phyloP scores from a whole-genome alignment of 2,113 vertebrate species.

The Cynoglossus semilaevis region DNA sequence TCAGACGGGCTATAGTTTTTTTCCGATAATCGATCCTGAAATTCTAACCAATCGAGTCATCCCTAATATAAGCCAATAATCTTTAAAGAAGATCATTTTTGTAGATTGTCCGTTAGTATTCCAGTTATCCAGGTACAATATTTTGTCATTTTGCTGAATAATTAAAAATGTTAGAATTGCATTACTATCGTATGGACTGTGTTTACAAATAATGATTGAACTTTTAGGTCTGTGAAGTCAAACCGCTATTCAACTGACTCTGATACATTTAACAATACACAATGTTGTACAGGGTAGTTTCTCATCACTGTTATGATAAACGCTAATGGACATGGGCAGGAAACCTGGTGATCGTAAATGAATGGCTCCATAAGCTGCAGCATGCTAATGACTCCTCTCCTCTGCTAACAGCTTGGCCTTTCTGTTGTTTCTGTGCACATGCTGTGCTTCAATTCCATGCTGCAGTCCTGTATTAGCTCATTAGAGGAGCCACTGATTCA shows the following conservation, averaged over 20 bases:
- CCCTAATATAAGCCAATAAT: too few species aligned
- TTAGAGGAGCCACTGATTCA: neutral
- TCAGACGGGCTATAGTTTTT: too few species aligned
- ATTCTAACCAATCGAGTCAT: too few species aligned
- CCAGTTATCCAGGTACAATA: too few species aligned
- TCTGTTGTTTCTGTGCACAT: neutral
- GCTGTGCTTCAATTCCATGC: neutral
- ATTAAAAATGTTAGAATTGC: too few species aligned
- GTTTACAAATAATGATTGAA: too few species aligned
- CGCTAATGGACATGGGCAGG: conserved; percentile 47
- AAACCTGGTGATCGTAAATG: conserved; percentile 7
- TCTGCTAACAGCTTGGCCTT: conserved; percentile 1
- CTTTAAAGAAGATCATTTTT: too few species aligned
- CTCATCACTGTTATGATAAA: conserved; percentile 57
- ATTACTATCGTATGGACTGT: too few species aligned
- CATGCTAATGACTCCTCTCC: conserved; percentile 26
- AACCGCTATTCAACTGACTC: conserved; percentile 11
- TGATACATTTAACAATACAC: conserved; percentile 38
- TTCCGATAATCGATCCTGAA: too few species aligned
- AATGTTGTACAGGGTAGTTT: conserved; percentile 31
- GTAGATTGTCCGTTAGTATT: too few species aligned
- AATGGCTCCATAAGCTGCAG: conserved; percentile 7
- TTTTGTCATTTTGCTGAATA: too few species aligned
- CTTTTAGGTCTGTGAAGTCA: too few species aligned
- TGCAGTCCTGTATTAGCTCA: neutral